Conservation (phyloP, 1,140 invertebrate species). For the Drosophila repleta region DNA sequence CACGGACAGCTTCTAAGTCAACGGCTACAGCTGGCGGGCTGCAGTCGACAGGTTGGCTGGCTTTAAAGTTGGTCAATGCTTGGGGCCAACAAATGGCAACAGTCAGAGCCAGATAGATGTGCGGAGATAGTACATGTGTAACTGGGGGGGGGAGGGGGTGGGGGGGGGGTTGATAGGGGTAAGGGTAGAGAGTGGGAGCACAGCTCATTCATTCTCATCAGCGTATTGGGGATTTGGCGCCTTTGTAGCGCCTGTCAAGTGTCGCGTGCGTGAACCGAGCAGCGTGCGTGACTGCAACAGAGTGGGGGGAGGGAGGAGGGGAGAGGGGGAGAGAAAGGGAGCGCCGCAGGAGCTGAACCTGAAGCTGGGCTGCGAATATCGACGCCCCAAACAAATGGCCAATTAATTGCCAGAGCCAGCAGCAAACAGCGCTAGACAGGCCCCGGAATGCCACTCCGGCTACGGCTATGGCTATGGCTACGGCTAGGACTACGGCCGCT, state of each 20-base stretch:
- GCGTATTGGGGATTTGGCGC: constrained; percentile 76
- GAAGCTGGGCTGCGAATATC: constrained; percentile 23
- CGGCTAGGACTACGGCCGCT: background rate
- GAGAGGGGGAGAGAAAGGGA: background rate
- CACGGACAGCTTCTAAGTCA: background rate
- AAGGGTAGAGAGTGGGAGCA: background rate
- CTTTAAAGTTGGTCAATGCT: constrained; percentile 32
- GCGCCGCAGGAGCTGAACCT: background rate
- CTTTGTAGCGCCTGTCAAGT: constrained; percentile 59
- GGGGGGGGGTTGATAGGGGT: background rate
- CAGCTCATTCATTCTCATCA: constrained; percentile 78
- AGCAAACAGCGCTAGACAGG: constrained; percentile 12
- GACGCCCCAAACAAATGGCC: constrained; percentile 64
- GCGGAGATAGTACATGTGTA: constrained; percentile 22
- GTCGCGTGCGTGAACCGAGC: constrained; percentile 45
- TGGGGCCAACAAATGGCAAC: background rate
- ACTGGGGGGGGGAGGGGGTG: background rate
- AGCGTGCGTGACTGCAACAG: constrained; percentile 36
- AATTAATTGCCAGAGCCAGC: constrained; percentile 67
- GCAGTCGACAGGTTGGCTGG: constrained; percentile 2
- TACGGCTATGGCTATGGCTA: background rate
- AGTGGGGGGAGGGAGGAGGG: background rate
- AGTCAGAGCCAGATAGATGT: constrained; percentile 29
- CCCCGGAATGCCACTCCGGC: constrained; percentile 2
- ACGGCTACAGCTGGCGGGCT: background rate